Evolutionary conservation across 2,888 invertebrate species (phyloP).

Genomic region (Ceraclea dissimilis): DNA sequence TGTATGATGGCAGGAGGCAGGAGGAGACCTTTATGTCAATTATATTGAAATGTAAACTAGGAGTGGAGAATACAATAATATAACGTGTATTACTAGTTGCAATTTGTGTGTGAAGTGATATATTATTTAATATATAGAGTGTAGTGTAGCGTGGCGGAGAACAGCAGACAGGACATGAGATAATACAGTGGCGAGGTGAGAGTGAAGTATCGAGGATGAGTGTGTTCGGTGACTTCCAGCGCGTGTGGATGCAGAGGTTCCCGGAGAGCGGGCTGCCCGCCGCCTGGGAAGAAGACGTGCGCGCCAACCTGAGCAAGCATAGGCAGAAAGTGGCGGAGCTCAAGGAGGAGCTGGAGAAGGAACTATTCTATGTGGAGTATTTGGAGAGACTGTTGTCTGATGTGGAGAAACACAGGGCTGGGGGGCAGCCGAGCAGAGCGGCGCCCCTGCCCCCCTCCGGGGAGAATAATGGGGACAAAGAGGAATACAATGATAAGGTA

Average conservation of each 20-base stretch:
- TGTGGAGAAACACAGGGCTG: slow-evolving; percentile 72
- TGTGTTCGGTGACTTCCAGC: slow-evolving; percentile 85
- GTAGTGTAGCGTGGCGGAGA: background rate
- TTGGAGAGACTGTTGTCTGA: slow-evolving; percentile 77
- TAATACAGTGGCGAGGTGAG: background rate
- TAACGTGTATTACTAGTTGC: no score
- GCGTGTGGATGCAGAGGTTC: slow-evolving; percentile 86
- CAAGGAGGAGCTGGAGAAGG: slow-evolving; percentile 80
- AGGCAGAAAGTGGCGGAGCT: slow-evolving; percentile 76
- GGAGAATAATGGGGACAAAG: background rate
- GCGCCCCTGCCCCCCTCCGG: slow-evolving; percentile 36
- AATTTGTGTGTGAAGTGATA: no score
- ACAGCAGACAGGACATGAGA: slow-evolving; percentile 12
- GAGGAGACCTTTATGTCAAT: slow-evolving; percentile 22
- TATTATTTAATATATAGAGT: no score
- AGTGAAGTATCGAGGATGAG: slow-evolving; percentile 56
- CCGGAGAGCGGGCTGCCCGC: slow-evolving; percentile 84
- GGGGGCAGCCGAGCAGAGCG: slow-evolving; percentile 42
- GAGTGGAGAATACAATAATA: background rate
- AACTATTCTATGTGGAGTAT: slow-evolving; percentile 85
- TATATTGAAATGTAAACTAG: slow-evolving; percentile 20
- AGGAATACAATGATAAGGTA: slow-evolving; percentile 36
- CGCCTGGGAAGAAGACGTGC: slow-evolving; percentile 89
- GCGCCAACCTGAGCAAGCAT: slow-evolving; percentile 83
- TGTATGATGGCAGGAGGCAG: slow-evolving; percentile 22